Percentiles rank a stretch among this genome's conserved stretches.
phyloP scores from a whole-genome alignment of 30 jellyfish, hydroid and myxozoan genomes.

The Turritopsis rubra region DNA sequence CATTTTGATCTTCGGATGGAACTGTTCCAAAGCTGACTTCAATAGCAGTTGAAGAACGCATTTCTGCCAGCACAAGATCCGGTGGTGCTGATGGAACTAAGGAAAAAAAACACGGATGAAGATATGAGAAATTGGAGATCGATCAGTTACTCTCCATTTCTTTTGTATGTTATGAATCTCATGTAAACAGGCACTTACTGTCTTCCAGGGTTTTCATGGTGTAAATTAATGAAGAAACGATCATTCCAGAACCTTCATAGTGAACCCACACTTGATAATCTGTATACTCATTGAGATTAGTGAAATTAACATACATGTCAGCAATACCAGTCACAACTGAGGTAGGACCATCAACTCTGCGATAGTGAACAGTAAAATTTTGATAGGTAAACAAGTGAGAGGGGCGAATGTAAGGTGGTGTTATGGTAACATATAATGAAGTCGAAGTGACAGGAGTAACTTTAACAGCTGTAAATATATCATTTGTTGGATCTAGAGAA shows the following conservation, averaged over 20 bases:
- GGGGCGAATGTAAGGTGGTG: neutral
- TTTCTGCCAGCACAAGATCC: neutral
- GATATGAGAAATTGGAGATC: neutral
- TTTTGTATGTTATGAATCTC: no score
- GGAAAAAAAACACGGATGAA: no score
- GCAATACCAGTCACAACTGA: neutral
- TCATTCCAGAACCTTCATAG: neutral
- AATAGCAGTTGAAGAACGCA: constrained; percentile 3
- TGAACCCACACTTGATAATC: neutral
- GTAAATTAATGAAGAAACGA: neutral
- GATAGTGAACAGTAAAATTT: neutral
- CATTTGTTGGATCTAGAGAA: neutral
- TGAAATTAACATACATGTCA: neutral
- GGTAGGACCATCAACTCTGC: neutral
- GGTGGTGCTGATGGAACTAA: neutral
- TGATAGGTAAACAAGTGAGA: neutral
- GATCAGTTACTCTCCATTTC: no score
- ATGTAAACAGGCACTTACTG: neutral
- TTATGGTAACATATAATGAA: neutral
- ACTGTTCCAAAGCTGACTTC: constrained; percentile 1
- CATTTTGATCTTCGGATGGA: neutral
- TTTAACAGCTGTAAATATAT: neutral
- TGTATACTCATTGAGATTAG: neutral
- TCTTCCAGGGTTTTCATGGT: neutral
- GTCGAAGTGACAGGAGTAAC: neutral